Percentiles rank a stretch among this genome's conserved stretches.
Evolutionary conservation across 2,888 invertebrate genomes (phyloP).

Genomic region (Cylindroiulus punctatus): DNA sequence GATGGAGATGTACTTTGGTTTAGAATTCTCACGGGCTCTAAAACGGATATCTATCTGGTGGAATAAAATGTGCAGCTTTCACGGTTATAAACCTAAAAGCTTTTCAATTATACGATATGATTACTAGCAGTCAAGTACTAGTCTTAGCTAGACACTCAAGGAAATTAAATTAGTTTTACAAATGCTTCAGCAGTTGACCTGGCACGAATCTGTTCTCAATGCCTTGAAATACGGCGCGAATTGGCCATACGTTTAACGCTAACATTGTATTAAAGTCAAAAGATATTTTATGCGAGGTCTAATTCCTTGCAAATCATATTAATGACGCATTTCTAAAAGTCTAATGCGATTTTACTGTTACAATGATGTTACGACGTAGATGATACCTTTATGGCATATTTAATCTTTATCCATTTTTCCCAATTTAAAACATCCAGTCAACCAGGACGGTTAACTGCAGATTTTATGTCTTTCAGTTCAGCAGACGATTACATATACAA

Average conservation of each 20-base stretch:
- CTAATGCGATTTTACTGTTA: not conserved
- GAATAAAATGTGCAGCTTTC: not conserved
- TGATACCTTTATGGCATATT: not conserved
- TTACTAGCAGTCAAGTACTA: not conserved
- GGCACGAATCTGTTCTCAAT: not conserved
- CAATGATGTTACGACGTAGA: not conserved
- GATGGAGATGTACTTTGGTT: not conserved
- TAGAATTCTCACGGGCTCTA: not conserved
- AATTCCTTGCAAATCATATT: not conserved
- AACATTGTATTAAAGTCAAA: not conserved
- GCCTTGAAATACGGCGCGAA: not conserved
- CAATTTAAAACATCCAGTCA: too few species aligned
- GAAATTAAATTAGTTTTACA: conserved; percentile 34
- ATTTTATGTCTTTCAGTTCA: too few species aligned
- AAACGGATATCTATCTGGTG: not conserved
- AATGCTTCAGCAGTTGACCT: not conserved
- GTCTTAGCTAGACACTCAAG: not conserved
- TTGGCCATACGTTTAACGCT: not conserved
- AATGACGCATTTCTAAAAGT: not conserved
- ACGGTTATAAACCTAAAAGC: conserved; percentile 21
- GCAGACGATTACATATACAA: too few species aligned
- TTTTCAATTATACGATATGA: not conserved
- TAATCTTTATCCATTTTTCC: too few species aligned
- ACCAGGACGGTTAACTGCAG: too few species aligned
- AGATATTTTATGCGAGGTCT: not conserved